phyloP scores from a whole-genome alignment of 2,113 vertebrate species.

The Pluvianellus socialis region DNA sequence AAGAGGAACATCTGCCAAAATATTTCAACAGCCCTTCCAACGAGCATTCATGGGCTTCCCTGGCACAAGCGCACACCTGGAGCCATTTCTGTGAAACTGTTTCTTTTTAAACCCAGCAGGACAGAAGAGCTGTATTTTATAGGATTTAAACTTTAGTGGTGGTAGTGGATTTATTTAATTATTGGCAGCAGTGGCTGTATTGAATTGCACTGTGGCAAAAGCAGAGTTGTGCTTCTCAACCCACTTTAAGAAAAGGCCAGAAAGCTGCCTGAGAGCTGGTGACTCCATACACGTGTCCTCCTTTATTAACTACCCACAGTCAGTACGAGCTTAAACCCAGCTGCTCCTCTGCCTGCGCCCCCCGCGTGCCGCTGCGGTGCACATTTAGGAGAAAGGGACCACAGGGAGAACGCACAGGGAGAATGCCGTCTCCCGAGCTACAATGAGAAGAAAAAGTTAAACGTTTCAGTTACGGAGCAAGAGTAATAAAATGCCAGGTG shows the following conservation, averaged over 20 bases:
- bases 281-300: not conserved
- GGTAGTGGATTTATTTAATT: not conserved
- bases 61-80: not conserved
- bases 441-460: not conserved
- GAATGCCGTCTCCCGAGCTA: not conserved
- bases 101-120: not conserved
- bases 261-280: not conserved
- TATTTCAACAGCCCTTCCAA: not conserved
- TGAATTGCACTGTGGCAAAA: not conserved
- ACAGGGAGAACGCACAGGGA: not conserved
- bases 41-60: not conserved
- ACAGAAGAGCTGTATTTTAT: constrained; percentile 21
- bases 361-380: not conserved
- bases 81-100: not conserved
- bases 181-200: not conserved
- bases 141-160: not conserved
- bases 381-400: not conserved
- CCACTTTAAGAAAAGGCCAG: not conserved
- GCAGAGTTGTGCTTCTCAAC: not conserved
- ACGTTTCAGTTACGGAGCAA: not conserved
- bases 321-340: not conserved
- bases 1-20: constrained; percentile 14
- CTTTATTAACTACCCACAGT: not conserved
- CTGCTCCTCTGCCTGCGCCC: not conserved
- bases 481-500: not conserved